Base-by-base conservation (phyloP, 2,888 invertebrate genomes). In the Tetanocera ferruginea region DNA sequence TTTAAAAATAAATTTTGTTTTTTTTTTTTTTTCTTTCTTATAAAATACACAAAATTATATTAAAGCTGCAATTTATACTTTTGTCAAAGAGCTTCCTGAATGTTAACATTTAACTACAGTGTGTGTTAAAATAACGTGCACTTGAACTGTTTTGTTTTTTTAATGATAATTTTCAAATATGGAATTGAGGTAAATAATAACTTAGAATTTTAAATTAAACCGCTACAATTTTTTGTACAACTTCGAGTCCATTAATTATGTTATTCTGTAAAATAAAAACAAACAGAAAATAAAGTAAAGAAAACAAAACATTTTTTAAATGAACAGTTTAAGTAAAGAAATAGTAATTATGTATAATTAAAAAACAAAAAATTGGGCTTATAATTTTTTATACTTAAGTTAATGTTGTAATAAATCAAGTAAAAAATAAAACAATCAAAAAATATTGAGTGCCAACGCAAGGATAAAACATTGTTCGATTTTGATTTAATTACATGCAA, bases 201-300 rank as follows among this genome's bases (percentile, higher is more conserved):
- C n/a, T 34, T 28, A 72, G 31, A 31, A 43, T 71, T 49, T 62
- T 72, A 72, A 62, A 60, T 28, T 71, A 77, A 80, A 75, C 78
- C 77, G 82, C 81, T 81, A 79, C 77, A 78, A 77, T 78, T 52
- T 72, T 77, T 81, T 82, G 76, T 80, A 80, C 76, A 78, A 79
- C 64, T 70, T 74, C 34, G 37, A 78, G 71, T 80, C 80, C 80
- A 55, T 64, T 70, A 80, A 80, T 84, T 85, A 86, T 82, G 85
- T 85, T 85, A 85, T 85, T 86, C 86, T 86, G 85, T 75, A 84
- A 84, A 82, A 82, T 64, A 51, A 70, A 75, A 81, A 81, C 73
- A 74, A 52, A 78, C 77, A 80, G 72, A 82, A 78, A 76, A n/a
- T n/a, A 66, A 64, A 78, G 78, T 81, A 79, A 78, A 64, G 72